Conservation (phyloP, 2,113 vertebrate genomes). For the Leptocoma aspasia region DNA sequence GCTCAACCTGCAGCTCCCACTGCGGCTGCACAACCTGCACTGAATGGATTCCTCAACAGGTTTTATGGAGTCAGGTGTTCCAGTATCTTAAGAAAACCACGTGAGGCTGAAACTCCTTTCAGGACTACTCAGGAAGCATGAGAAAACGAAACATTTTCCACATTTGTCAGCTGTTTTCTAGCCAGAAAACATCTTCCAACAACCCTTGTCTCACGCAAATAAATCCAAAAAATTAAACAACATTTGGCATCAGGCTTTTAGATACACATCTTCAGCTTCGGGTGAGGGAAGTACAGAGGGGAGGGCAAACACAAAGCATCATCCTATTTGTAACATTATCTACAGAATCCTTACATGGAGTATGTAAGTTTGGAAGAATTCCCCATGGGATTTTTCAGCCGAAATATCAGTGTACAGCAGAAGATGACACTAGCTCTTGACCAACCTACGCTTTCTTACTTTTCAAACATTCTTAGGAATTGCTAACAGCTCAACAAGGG, state of each 20-base stretch:
- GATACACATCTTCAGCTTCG: background rate
- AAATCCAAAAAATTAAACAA: slow-evolving; percentile 6
- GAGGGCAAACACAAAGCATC: background rate
- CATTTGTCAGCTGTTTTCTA: slow-evolving; percentile 31
- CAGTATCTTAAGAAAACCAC: background rate
- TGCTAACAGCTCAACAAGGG: background rate
- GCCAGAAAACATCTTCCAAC: slow-evolving; percentile 9
- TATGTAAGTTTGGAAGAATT: background rate
- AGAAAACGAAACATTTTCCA: slow-evolving; percentile 37
- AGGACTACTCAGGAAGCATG: slow-evolving; percentile 34
- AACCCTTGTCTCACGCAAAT: background rate
- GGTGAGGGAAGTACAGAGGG: background rate
- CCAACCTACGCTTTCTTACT: background rate
- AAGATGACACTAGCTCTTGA: background rate
- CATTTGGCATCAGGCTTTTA: background rate
- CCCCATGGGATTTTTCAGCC: background rate
- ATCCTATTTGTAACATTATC: background rate
- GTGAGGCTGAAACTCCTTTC: background rate
- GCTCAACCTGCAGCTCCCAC: background rate
- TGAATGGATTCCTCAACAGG: background rate
- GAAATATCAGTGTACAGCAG: background rate
- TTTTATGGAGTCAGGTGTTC: background rate
- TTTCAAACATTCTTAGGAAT: background rate
- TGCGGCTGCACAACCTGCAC: background rate
- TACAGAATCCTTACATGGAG: background rate